A percentile compares a stretch with the other conserved stretches of the same genome.
phyloP scores from a whole-genome alignment of 1,140 invertebrate species.

The Coenobita brevimanus region DNA sequence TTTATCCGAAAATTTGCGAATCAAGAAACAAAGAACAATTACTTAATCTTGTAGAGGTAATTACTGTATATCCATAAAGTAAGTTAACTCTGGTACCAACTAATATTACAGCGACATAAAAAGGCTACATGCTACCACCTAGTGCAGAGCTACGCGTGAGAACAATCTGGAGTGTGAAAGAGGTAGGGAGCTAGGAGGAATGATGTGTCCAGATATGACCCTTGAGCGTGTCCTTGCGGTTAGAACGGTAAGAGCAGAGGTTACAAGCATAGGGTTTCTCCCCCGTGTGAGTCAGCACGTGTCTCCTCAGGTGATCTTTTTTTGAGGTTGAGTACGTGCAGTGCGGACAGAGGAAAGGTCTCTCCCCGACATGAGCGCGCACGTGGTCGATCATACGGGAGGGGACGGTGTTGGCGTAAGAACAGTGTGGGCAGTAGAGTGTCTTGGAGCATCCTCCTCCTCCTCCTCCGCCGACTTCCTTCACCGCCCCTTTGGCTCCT shows the following conservation, averaged over 20 bases:
- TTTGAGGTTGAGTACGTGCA: constrained; percentile 41
- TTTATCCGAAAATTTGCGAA: too few species aligned
- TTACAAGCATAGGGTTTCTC: constrained; percentile 40
- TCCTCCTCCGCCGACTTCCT: neutral
- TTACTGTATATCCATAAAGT: too few species aligned
- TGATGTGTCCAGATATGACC: constrained; percentile 47
- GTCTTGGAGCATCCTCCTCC: neutral
- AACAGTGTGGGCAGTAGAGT: constrained; percentile 34
- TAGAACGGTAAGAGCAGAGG: constrained; percentile 38
- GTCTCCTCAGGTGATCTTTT: constrained; percentile 46
- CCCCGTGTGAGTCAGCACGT: constrained; percentile 32
- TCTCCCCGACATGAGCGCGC: constrained; percentile 29
- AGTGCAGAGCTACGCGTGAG: too few species aligned
- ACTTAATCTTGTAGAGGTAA: too few species aligned
- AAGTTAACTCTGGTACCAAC: too few species aligned
- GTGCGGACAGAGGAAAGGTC: constrained; percentile 43
- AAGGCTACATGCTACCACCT: too few species aligned
- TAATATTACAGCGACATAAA: too few species aligned
- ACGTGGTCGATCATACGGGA: constrained; percentile 45
- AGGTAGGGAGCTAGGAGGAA: neutral
- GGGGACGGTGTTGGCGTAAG: constrained; percentile 23
- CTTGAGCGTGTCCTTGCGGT: constrained; percentile 40
- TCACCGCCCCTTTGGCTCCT: constrained; percentile 37
- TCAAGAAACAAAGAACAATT: too few species aligned
- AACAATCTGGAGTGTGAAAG: too few species aligned